Evolutionary conservation across 2,888 invertebrate species (phyloP), one percentile per base, ranked within the genome.

Genomic region (Neoitamus cyanurus): DNA sequence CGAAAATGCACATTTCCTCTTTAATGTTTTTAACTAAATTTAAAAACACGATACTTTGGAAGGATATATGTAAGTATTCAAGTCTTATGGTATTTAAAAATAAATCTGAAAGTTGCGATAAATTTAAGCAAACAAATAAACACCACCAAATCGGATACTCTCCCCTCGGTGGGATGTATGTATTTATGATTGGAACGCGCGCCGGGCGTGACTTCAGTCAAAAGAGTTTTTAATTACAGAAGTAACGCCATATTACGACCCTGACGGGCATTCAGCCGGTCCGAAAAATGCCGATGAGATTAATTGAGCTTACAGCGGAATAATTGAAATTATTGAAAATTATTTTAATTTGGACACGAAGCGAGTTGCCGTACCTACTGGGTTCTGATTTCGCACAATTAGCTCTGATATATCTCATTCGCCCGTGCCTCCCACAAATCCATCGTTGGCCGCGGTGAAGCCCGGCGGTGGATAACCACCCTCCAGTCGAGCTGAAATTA

Each of bases 251-350:
- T 42, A 4, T 20, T 5, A 25, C n/a, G 48, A 20, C 42, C 42
- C 58, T n/a, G 25, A 9, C 25, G 58, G 58, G 6, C 20, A 15
- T 58, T 9, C 15, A 28, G 28, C 15, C 25, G 31, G 13, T 0
- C 34, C 13, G 58, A 42, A 80, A 80, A 80, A 80, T 80, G 58
- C 36, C 15, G 31, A 34, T 80, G 80, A 80, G 34, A 34, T 34
- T 42, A 58, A 58, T 58, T 58, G 58, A 58, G 58, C 58, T 58
- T 25, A 58, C 58, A 58, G 58, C 25, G 58, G 80, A 80, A 80
- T 80, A 80, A 80, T 80, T 80, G 80, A 80, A 80, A 68, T 80
- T 80, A 80, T 80, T 80, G 80, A 58, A 80, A 80, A 80, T 80
- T 80, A 68, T 80, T 80, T 80, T 58, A 80, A 58, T 80, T 80